Evolutionary conservation across 2,888 invertebrate species (phyloP), one percentile per base, ranked within the genome.

Genomic region (Mythimna impura): DNA sequence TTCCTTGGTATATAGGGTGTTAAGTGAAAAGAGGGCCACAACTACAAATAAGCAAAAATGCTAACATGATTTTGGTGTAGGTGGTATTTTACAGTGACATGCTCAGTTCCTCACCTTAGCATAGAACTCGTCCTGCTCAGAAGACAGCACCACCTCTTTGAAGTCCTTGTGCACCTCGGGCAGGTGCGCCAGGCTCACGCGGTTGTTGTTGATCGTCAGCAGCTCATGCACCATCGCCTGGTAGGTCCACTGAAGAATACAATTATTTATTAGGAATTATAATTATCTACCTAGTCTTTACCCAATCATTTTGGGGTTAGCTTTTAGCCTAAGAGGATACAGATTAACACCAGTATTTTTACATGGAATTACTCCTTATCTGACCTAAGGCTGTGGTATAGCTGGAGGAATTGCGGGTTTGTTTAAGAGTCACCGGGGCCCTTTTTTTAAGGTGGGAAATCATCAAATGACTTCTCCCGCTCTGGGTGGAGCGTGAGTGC

Each of bases 221-320:
- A 99, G 94, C 94, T 99, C 99, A 94, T 99, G 99, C 14, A 99
- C 99, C 99, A 99, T 99, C 3, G 99, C 99, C 94, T 99, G 99
- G 95, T 99, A 99, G 0, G 99, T 99, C 99, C 99, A 99, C 97
- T 99, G 2, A 25, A 57, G 0, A 8, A 52, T 17, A 63, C 14
- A 17, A n/a, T 1, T 4, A 0, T 63, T 47, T 22, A 20, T 36
- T 12, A 57, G 47, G 25, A 43, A 43, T 9, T 2, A 40, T 40
- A 14, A 14, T 43, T 43, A 43, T 14, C 14, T 14, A 14, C 43
- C 43, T 43, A 43, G 12, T 14, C 3, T 43, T 14, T 43, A 4
- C 14, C 40, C 30, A 30, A 30, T 30, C 2, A 30, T 30, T 30
- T 30, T 30, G 30, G 25, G 25, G 25, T 25, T 25, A 2, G 25